Conservation (phyloP, 2,797 vertebrate genomes). For the Clarias laeviceps region DNA sequence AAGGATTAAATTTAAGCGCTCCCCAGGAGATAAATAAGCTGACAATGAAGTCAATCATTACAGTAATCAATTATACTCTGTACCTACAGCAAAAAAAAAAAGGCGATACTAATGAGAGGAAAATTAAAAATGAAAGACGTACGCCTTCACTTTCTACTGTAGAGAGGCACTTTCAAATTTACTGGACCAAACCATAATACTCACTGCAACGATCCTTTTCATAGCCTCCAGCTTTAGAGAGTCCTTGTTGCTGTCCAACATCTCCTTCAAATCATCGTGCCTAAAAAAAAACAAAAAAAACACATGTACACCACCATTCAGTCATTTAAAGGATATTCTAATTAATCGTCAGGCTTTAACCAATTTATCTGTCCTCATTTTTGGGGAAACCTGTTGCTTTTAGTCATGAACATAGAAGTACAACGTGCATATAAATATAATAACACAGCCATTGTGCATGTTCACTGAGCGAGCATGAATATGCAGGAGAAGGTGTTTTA, state of each 20-base stretch:
- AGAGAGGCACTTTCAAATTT: not conserved
- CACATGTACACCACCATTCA: not conserved
- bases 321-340: not conserved
- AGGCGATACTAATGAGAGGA: not conserved
- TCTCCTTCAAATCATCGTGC: slow-evolving; percentile 97
- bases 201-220: slow-evolving; percentile 97
- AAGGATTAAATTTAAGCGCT: slow-evolving; percentile 24
- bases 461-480: not conserved
- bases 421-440: not conserved
- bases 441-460: slow-evolving; percentile 2
- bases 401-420: not conserved
- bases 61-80: not conserved
- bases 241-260: slow-evolving; percentile 98
- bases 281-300: slow-evolving; percentile 66
- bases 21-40: slow-evolving; percentile 10
- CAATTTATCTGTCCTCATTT: not conserved
- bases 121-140: not conserved
- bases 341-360: not conserved
- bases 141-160: not conserved
- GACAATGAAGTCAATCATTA: not conserved
- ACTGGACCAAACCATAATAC: slow-evolving; percentile 55
- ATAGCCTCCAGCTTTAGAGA: slow-evolving; percentile 98
- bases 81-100: not conserved
- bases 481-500: not conserved
- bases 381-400: not conserved